Evolutionary conservation across 2,797 vertebrate species (phyloP).

Genomic region (Sebastes taczanowskii): DNA sequence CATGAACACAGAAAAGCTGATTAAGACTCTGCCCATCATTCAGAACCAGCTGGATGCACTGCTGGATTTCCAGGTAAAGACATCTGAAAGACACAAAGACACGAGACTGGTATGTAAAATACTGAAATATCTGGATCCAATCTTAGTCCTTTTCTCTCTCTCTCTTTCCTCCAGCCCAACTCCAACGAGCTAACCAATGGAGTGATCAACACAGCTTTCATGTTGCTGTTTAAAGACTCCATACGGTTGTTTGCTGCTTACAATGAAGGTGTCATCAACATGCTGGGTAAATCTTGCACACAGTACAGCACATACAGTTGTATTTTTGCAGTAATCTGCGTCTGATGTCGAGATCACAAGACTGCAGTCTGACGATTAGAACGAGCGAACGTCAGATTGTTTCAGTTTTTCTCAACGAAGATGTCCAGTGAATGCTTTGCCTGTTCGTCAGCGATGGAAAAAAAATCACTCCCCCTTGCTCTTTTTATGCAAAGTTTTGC

Average conservation of each 20-base stretch:
- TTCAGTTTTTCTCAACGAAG: too few species aligned
- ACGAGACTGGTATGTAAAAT: background rate
- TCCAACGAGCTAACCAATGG: constrained; percentile 94
- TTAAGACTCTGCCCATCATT: constrained; percentile 94
- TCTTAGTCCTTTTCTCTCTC: background rate
- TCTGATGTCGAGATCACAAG: constrained; percentile 9
- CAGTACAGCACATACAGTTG: background rate
- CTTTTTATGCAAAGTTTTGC: too few species aligned
- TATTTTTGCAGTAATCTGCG: constrained; percentile 7
- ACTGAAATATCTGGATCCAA: background rate
- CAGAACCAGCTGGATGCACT: constrained; percentile 95
- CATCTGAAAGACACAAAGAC: background rate
- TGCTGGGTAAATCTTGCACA: constrained; percentile 87
- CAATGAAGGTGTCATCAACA: constrained; percentile 97
- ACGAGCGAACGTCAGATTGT: too few species aligned
- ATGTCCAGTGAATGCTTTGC: too few species aligned
- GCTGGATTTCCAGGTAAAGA: constrained; percentile 92
- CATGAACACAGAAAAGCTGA: constrained; percentile 93
- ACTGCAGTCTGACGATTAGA: background rate
- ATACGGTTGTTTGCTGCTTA: constrained; percentile 96
- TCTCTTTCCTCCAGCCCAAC: constrained; percentile 83
- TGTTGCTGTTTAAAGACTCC: constrained; percentile 97
- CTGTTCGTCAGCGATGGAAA: too few species aligned
- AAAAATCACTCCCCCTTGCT: too few species aligned
- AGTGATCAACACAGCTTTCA: constrained; percentile 95